Conservation (phyloP, 2,888 invertebrate species). For the Ennomos quercinarius region DNA sequence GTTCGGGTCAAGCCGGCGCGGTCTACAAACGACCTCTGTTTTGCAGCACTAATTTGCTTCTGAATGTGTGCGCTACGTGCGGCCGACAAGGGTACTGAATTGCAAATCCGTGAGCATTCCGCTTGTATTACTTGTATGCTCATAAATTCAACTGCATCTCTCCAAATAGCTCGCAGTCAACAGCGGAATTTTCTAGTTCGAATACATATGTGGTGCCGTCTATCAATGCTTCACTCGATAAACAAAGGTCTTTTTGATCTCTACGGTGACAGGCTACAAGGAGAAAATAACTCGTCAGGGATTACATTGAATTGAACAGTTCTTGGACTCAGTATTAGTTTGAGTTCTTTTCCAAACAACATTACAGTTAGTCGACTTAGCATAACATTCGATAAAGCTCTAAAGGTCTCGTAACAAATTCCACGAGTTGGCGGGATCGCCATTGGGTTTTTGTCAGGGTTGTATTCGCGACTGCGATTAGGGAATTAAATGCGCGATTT, state of each 20-base stretch:
- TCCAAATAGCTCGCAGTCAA: slow-evolving; percentile 30
- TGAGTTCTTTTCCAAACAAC: slow-evolving; percentile 12
- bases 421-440: slow-evolving; percentile 48
- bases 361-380: slow-evolving; percentile 19
- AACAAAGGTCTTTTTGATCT: slow-evolving; percentile 27
- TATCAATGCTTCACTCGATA: slow-evolving; percentile 33
- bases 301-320: slow-evolving; percentile 11
- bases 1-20: slow-evolving; percentile 57
- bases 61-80: slow-evolving; percentile 53
- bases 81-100: slow-evolving; percentile 42
- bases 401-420: slow-evolving; percentile 47
- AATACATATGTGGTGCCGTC: slow-evolving; percentile 35
- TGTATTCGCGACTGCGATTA: slow-evolving; percentile 47
- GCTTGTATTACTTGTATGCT: slow-evolving; percentile 26
- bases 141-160: slow-evolving; percentile 36
- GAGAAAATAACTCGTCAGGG: slow-evolving; percentile 29
- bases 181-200: slow-evolving; percentile 30
- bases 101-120: slow-evolving; percentile 43
- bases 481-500: slow-evolving; percentile 64
- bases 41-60: slow-evolving; percentile 59
- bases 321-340: slow-evolving; percentile 21
- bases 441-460: slow-evolving; percentile 39
- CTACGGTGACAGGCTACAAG: slow-evolving; percentile 32
- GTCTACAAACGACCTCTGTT: slow-evolving; percentile 54
- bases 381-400: slow-evolving; percentile 26